Evolutionary conservation across 2,113 vertebrate genomes (phyloP), one percentile per base, ranked within the genome.

Genomic region (Scartelaos histophorus): DNA sequence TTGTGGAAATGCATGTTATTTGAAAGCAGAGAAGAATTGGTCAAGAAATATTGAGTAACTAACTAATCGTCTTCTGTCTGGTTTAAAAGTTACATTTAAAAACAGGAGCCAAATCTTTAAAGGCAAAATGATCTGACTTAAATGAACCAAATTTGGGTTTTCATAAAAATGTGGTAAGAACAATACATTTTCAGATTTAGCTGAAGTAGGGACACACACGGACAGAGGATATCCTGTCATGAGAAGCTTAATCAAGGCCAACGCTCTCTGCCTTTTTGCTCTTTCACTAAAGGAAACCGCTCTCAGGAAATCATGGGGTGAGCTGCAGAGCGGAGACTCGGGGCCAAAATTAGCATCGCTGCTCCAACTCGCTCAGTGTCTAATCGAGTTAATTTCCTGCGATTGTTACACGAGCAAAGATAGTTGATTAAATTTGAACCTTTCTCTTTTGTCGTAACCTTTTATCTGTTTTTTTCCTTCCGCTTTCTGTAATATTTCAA

Each of bases 361-460:
- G 62, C 69, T 74, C 74, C 81, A 79, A 34, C 78, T 84, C 67
- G 67, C 79, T 83, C 82, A 77, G 81, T 70, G 77, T 88, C 71
- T 84, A 79, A 87, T 81, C 69, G 67, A 67, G 88, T 87, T 87
- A 79, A 92, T 93, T 92, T 94, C 93, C 93, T 91, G 85, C 25
- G 69, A 94, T 93, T 94, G 93, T 94, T 91, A 78, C 84, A 74
- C 68, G 53, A 82, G 80, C 76, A 81, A 69, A 88, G 88, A 92
- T 85, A 82, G 71, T 78, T 91, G 84, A 92, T 92, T 88, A 86
- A 90, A 90, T 89, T 85, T 81, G 83, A 70, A 72, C 73, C 74
- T 83, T 68, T 72, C n/a, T 43, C 71, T 80, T 82, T 85, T 79
- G 49, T 67, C 72, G 78, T 78, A 45, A 57, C 74, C 38, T 65